These are phyloP conservation scores for Ophion ventricosus DNA, from an alignment of 2,888 invertebrate species.

Conservation along the genomic window DNA sequence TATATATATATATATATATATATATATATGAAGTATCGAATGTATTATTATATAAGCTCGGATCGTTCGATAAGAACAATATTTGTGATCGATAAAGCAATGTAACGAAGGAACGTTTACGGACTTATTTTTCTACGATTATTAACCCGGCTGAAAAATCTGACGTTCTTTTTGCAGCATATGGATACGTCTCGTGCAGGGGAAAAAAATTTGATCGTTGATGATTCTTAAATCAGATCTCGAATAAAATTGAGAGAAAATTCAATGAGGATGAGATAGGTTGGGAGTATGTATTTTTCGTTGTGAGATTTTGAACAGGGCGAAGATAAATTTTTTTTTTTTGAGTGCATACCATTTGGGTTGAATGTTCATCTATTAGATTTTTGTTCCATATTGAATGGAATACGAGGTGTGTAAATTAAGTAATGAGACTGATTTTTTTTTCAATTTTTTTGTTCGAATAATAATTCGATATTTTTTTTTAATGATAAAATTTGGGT, in stretches of 20 bases:
- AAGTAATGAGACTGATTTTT: too few species aligned
- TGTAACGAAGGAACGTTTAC: conserved; percentile 48
- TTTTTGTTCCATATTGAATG: neutral
- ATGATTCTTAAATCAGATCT: neutral
- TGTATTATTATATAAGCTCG: conserved; percentile 24
- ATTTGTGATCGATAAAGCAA: conserved; percentile 51
- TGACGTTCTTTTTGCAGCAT: neutral
- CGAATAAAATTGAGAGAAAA: neutral
- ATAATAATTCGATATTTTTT: too few species aligned
- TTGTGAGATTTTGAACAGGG: neutral
- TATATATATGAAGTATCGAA: neutral
- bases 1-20: neutral
- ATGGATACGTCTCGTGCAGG: neutral
- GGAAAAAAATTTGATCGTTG: conserved; percentile 20
- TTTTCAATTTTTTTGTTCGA: too few species aligned
- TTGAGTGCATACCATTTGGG: neutral
- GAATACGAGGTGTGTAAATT: too few species aligned
- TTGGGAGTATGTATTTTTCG: neutral
- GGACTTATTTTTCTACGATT: conserved; percentile 51
- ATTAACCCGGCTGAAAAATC: conserved; percentile 21
- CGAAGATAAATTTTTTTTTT: neutral
- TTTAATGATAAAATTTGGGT: too few species aligned
- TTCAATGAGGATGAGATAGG: neutral
- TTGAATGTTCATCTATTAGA: neutral
- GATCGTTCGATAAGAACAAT: conserved; percentile 51